Evolutionary conservation across 2,797 vertebrate genomes (phyloP).

Genomic region (Falco berigora): DNA sequence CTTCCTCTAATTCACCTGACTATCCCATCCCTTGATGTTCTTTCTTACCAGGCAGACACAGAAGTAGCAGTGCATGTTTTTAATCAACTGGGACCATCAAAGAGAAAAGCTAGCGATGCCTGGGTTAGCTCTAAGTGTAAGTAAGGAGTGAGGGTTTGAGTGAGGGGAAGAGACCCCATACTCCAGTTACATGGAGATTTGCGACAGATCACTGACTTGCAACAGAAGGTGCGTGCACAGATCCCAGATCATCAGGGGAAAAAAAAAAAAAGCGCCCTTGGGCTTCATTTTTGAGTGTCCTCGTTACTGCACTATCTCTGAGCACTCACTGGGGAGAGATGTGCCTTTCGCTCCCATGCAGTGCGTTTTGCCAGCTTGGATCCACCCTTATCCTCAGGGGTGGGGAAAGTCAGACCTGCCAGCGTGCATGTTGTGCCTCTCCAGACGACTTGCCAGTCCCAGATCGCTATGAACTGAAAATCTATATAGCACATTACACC

Average conservation of each 20-base stretch:
- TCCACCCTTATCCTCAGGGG: neutral
- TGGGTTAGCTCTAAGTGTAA: neutral
- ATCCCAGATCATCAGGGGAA: neutral
- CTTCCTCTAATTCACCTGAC: neutral
- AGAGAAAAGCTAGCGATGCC: neutral
- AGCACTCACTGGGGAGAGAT: accelerated
- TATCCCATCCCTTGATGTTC: neutral
- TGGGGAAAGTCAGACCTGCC: neutral
- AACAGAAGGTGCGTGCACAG: neutral
- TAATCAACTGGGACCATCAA: neutral
- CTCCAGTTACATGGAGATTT: neutral
- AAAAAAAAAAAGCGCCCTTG: neutral
- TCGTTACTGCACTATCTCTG: neutral
- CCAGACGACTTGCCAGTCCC: neutral
- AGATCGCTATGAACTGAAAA: neutral
- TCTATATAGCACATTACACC: neutral
- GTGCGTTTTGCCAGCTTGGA: neutral
- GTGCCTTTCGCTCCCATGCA: neutral
- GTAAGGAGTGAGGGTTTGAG: neutral
- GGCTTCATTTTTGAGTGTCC: neutral
- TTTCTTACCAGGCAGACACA: neutral
- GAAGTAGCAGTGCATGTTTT: neutral
- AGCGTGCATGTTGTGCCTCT: neutral
- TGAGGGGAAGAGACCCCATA: accelerated
- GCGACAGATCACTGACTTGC: neutral